Conservation (phyloP, 2,888 invertebrate genomes). For the Octodonta nipae region DNA sequence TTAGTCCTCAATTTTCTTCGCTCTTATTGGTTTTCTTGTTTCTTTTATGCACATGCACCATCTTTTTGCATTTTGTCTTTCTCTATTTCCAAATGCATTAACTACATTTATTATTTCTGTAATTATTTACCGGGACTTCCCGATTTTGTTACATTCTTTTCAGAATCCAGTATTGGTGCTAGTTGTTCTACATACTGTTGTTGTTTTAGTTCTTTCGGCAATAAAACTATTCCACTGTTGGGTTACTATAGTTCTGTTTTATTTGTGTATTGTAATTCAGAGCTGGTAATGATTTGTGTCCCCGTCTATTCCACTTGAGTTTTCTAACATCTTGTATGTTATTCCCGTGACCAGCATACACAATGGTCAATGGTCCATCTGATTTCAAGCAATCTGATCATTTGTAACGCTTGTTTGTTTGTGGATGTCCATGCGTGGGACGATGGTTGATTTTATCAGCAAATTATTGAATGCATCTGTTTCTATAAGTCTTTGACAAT, state of each 20-base stretch:
- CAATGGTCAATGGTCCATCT: not conserved
- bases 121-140: not conserved
- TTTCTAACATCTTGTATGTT: not conserved
- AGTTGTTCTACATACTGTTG: not conserved
- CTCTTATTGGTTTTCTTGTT: not conserved
- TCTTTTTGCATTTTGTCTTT: not conserved
- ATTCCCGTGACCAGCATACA: not conserved
- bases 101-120: not conserved
- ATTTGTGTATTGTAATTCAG: not conserved
- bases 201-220: not conserved
- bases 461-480: too few relatives aligned
- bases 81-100: not conserved
- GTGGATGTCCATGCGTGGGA: too few relatives aligned
- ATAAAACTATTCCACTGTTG: not conserved
- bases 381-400: too few relatives aligned
- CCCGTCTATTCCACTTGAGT: too few relatives aligned
- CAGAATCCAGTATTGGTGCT: not conserved
- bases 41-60: not conserved
- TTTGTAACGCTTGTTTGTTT: too few relatives aligned
- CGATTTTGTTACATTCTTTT: not conserved
- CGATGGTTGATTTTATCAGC: too few relatives aligned
- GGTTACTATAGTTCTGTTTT: not conserved
- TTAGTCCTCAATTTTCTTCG: not conserved
- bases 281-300: not conserved
- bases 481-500: too few relatives aligned